A percentile compares a stretch with the other conserved stretches of the same genome.
phyloP scores from a whole-genome alignment of 2,797 vertebrate species.

The Sylvilagus floridanus region DNA sequence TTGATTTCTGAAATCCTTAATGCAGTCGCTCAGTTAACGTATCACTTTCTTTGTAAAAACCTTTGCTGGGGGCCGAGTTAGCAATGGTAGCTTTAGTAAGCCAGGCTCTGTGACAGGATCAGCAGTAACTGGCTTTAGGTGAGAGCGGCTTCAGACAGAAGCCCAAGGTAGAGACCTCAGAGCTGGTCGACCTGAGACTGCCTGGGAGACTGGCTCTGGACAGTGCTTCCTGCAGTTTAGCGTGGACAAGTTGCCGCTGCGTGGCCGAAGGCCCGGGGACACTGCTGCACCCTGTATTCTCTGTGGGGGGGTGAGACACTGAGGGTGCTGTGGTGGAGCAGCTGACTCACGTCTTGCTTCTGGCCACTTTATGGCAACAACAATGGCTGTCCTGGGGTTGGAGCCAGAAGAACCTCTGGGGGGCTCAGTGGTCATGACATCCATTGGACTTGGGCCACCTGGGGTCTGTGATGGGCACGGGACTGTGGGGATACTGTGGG shows the following conservation, averaged over 20 bases:
- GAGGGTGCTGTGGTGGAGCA: too few species aligned
- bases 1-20: conserved; percentile 40
- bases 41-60: conserved; percentile 24
- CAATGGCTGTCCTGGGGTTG: too few species aligned
- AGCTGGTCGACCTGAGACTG: not conserved
- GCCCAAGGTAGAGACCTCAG: not conserved
- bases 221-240: too few species aligned
- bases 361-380: too few species aligned
- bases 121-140: not conserved
- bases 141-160: conserved; percentile 33
- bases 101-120: not conserved
- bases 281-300: too few species aligned
- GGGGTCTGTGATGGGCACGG: not conserved
- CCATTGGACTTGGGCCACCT: not conserved
- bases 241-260: too few species aligned
- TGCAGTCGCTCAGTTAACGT: not conserved
- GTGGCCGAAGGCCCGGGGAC: too few species aligned
- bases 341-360: too few species aligned
- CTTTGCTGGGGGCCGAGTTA: not conserved
- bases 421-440: too few species aligned
- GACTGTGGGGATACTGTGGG: not conserved
- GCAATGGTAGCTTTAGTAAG: not conserved
- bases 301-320: too few species aligned
- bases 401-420: too few species aligned
- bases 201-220: too few species aligned